A percentile compares a stretch with the other conserved stretches of the same genome.
phyloP scores from a whole-genome alignment of 2,888 invertebrate genomes.

The Eilema sororculum region DNA sequence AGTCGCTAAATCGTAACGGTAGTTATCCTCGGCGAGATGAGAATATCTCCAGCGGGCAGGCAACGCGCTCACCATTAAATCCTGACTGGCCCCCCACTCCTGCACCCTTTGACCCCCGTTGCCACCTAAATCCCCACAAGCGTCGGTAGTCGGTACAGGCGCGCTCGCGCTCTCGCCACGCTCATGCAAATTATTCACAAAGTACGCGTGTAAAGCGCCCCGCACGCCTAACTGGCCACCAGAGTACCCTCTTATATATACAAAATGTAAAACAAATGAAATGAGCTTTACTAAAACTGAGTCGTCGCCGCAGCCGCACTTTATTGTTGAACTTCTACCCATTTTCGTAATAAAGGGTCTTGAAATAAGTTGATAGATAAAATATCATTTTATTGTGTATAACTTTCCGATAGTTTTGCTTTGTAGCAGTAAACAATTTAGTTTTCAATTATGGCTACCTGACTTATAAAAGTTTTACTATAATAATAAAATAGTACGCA shows the following conservation, averaged over 20 bases:
- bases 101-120: conserved; percentile 42
- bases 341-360: conserved; percentile 20
- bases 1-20: conserved; percentile 66
- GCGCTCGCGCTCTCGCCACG: conserved; percentile 46
- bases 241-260: conserved; percentile 60
- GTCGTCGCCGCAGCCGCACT: conserved; percentile 33
- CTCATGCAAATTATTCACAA: conserved; percentile 78
- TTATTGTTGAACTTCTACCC: conserved; percentile 32
- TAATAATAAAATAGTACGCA: conserved; percentile 30
- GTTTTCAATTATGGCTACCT: conserved; percentile 24
- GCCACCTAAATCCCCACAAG: conserved; percentile 48
- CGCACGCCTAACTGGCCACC: conserved; percentile 69
- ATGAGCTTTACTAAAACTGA: conserved; percentile 46
- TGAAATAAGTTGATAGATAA: conserved; percentile 26
- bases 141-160: conserved; percentile 30
- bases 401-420: conserved; percentile 36
- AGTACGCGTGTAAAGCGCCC: conserved; percentile 69
- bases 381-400: conserved; percentile 34
- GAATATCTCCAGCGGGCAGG: conserved; percentile 69
- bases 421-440: conserved; percentile 38
- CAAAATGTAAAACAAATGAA: conserved; percentile 59
- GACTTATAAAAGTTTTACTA: conserved; percentile 33
- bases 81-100: conserved; percentile 51
- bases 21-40: conserved; percentile 66
- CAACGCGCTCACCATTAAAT: conserved; percentile 66